Base-by-base conservation (phyloP, 2,113 vertebrate species). In the Ornithorhynchus anatinus region DNA sequence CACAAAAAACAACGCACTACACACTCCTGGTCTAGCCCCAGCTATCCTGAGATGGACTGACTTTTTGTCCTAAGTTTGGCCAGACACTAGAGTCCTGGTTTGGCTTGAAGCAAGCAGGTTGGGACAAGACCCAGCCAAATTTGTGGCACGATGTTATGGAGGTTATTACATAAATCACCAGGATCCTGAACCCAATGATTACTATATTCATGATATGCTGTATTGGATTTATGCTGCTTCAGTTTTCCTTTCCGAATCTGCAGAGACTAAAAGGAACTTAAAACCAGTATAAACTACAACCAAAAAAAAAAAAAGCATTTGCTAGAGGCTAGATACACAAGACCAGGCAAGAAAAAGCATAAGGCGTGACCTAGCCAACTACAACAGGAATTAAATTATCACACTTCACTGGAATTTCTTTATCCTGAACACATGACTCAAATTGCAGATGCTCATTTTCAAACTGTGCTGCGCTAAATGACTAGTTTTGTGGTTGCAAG, bases 351-450 rank as follows among this genome's bases (percentile, higher is more conserved):
- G 79, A 5, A 33, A 69, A 68, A 2, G 50, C 19, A 76, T 68
- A 79, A 73, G 71, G 54, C 32, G 16, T 71, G 38, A 48, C 60
- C 59, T 15, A 16, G 70, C 36, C 78, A 77, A 72, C 10, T 69
- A 38, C 70, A 84, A 66, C 40, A 72, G 59, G 64, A 86, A 80
- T 66, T 63, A 77, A 56, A 88, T 59, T 67, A 58, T 25, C 32
- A 54, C 20, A 31, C 56, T 77, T 31, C 72, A 70, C 76, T 73
- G 85, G 89, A 88, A 91, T 93, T 92, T 84, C 88, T 90, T 93
- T 91, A 92, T 84, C 81, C 79, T 70, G 64, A 84, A 72, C 63
- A 77, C 57, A 80, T 89, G 72, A 93, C 84, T 93, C 86, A 84
- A 83, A 88, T 91, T 84, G 92, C 69, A 84, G 63, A 75, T 42